Base-by-base conservation (phyloP, 1,140 invertebrate genomes). In the Drosophila auraria region DNA sequence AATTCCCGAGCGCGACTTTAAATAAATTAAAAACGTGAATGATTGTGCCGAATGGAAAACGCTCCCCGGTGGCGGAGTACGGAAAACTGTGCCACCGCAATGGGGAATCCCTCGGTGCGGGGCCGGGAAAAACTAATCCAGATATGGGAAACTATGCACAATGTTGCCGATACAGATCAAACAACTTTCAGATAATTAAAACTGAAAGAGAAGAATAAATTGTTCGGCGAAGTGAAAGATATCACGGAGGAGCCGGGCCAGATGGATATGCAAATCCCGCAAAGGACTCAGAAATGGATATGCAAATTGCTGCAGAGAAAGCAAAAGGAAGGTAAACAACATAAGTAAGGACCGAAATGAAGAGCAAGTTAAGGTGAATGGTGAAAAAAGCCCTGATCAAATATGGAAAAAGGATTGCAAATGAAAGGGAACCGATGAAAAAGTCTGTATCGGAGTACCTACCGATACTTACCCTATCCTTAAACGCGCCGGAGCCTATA, bases 1-100 rank as follows among this genome's bases (percentile, higher is more conserved):
- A 59, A 64, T 40, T 47, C 64, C 74, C 77, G 71, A 47, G 59
- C 69, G 47, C 60, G 78, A 50, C 81, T 75, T 78, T 89, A 87
- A 87, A 84, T 89, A 84, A 89, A 89, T 89, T 89, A 80, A 80
- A 68, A 75, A 51, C 44, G 33, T 51, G 58, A 60, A 63, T 66
- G 50, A 62, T 80, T 81, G 45, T 66, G 38, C 56, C 50, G 38
- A 53, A 71, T 60, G 60, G 36, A 62, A 66, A 73, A 51, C 14
- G 70, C 56, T 73, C 68, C 71, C 56, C 12, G 4, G 40, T 14
- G 38, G 23, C 20, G 4, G 14, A 40, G 33, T 15, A 4, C 20
- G 20, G 33, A 9, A 49, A 73, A 73, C 9, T 73, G 68, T 50
- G 68, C 70, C 70, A 51, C 12, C 45, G 6, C 66, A 8, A 8